These are phyloP conservation scores for Tachina fera DNA, from an alignment of 2,888 invertebrate genomes.

Conservation along the genomic window DNA sequence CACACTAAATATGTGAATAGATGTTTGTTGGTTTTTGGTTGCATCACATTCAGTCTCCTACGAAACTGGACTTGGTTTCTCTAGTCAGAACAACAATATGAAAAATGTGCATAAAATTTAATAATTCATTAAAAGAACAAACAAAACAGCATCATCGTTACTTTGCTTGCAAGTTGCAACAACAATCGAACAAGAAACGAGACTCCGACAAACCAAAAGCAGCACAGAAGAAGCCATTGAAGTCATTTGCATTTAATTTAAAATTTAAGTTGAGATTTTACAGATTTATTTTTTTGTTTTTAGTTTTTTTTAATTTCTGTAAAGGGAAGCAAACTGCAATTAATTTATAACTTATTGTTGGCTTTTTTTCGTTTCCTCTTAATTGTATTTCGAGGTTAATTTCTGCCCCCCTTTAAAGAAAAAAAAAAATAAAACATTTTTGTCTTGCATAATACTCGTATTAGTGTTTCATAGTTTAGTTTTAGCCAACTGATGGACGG, in stretches of 20 bases:
- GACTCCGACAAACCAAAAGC: slow-evolving; percentile 14
- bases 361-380: slow-evolving; percentile 30
- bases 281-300: slow-evolving; percentile 27
- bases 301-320: slow-evolving; percentile 21
- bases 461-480: slow-evolving; percentile 55
- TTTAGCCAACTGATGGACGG: slow-evolving; percentile 43
- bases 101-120: slow-evolving; percentile 52
- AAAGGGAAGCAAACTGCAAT: slow-evolving; percentile 59
- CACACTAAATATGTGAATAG: slow-evolving; percentile 34
- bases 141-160: slow-evolving; percentile 8
- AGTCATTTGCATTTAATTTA: slow-evolving; percentile 64
- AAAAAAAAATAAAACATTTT: slow-evolving; percentile 6
- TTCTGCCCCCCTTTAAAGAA: not conserved
- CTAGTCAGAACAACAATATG: slow-evolving; percentile 28
- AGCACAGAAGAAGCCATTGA: slow-evolving; percentile 51
- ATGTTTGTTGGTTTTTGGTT: not conserved
- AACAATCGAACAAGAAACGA: slow-evolving; percentile 5
- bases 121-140: slow-evolving; percentile 51
- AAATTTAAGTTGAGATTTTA: slow-evolving; percentile 55
- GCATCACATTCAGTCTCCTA: slow-evolving; percentile 8
- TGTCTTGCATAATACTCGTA: slow-evolving; percentile 68
- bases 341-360: slow-evolving; percentile 47
- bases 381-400: slow-evolving; percentile 36
- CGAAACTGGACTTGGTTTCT: slow-evolving; percentile 45
- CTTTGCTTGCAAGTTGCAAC: slow-evolving; percentile 17